A percentile compares a stretch with the other conserved stretches of the same genome.
Conservation (phyloP, 2,797 vertebrate species). For the Rhincodon typus region DNA sequence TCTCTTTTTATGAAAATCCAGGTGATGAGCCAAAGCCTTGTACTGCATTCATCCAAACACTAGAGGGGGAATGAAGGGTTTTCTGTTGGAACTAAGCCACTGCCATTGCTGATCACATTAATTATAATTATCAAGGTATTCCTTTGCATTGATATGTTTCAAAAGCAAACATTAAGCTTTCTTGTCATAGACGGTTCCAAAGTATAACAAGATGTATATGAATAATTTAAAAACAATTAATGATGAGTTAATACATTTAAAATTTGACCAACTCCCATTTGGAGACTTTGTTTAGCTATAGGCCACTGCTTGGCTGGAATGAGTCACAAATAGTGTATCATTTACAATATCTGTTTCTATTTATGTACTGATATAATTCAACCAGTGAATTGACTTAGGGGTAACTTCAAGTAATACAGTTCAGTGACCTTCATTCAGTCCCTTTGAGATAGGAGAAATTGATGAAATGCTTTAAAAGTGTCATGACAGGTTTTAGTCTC, state of each 20-base stretch:
- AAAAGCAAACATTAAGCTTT: not conserved
- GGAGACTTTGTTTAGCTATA: not conserved
- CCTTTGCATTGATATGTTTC: not conserved
- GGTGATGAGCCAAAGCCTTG: not conserved
- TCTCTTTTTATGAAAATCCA: conserved; percentile 20
- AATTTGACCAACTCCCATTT: not conserved
- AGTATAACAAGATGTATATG: not conserved
- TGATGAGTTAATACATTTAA: no score
- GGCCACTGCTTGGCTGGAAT: not conserved
- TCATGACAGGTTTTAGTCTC: not conserved
- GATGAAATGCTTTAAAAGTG: not conserved
- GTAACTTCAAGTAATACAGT: not conserved
- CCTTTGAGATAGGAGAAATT: not conserved
- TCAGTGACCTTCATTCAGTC: not conserved
- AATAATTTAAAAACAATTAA: not conserved
- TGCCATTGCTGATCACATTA: not conserved
- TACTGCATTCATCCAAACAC: not conserved
- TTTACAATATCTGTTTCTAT: not conserved
- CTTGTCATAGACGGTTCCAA: not conserved
- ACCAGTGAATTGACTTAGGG: not conserved
- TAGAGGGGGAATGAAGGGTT: not conserved
- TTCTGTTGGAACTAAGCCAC: not conserved
- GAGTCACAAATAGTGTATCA: not conserved
- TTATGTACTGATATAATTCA: not conserved
- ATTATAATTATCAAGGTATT: not conserved